A percentile compares a stretch with the other conserved stretches of the same genome.
These are phyloP conservation scores for Leucozona laternaria DNA, from an alignment of 2,888 invertebrate genomes.

Conservation along the genomic window DNA sequence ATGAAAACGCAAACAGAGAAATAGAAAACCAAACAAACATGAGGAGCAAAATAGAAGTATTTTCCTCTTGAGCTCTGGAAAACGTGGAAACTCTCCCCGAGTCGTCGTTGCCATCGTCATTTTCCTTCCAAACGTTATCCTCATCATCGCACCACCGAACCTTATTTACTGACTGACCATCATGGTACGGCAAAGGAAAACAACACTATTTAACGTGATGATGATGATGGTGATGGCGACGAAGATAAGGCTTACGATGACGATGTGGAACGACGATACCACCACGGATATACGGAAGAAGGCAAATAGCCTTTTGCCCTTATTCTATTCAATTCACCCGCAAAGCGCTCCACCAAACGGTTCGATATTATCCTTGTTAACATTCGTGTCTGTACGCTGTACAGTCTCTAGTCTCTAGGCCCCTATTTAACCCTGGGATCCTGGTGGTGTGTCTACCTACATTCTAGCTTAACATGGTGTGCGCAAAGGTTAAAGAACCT, in stretches of 20 bases:
- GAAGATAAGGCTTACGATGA: conserved; percentile 55
- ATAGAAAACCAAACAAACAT: conserved; percentile 57
- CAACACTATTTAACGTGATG: conserved; percentile 24
- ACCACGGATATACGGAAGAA: conserved; percentile 31
- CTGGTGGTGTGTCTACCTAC: conserved; percentile 15
- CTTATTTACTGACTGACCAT: conserved; percentile 49
- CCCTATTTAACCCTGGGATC: conserved; percentile 40
- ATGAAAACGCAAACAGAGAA: conserved; percentile 17
- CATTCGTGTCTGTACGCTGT: conserved; percentile 42
- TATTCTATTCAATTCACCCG: conserved; percentile 38
- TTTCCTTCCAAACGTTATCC: not conserved
- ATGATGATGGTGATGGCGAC: conserved; percentile 35
- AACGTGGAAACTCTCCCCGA: conserved; percentile 25
- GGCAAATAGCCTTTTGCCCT: conserved; percentile 48
- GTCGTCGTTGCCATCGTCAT: not conserved
- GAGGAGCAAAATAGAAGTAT: conserved; percentile 42
- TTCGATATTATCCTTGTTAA: conserved; percentile 70
- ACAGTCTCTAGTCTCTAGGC: conserved; percentile 20
- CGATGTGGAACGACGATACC: conserved; percentile 60
- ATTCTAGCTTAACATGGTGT: conserved; percentile 17
- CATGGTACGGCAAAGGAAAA: conserved; percentile 27
- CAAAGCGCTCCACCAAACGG: conserved; percentile 23
- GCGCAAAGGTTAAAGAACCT: conserved; percentile 61
- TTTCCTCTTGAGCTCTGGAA: conserved; percentile 52
- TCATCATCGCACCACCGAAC: not conserved